A percentile compares a stretch with the other conserved stretches of the same genome.
These are phyloP conservation scores for Leucoraja ocellata DNA, from an alignment of 2,797 vertebrate genomes.

Conservation along the genomic window DNA sequence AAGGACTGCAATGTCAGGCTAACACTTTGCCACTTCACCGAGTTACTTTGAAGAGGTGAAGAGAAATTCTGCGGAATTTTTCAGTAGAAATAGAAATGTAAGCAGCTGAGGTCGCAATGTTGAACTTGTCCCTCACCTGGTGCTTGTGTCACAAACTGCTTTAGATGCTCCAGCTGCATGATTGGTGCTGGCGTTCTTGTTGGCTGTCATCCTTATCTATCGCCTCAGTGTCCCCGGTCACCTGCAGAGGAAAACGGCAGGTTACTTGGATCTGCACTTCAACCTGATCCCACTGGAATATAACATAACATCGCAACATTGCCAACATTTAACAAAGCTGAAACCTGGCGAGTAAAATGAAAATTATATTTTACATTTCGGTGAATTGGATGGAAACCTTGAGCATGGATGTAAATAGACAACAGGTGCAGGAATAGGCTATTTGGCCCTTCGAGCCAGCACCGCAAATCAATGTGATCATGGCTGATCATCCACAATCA, in stretches of 20 bases:
- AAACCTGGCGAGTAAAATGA: neutral
- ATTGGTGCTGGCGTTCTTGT: slow-evolving; percentile 83
- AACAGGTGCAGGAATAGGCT: too few species aligned
- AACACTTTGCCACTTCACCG: neutral
- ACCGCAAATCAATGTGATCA: too few species aligned
- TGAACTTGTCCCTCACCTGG: slow-evolving; percentile 69
- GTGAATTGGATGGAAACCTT: neutral
- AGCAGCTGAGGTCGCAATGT: neutral
- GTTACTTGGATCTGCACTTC: neutral
- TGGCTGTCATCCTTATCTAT: slow-evolving; percentile 91
- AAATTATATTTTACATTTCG: neutral
- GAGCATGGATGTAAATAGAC: neutral
- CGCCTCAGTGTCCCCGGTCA: slow-evolving; percentile 63
- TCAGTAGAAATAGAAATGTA: neutral
- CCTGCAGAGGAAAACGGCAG: slow-evolving; percentile 54
- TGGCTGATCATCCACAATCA: too few species aligned
- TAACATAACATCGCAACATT: neutral
- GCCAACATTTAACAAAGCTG: neutral
- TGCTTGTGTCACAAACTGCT: slow-evolving; percentile 69
- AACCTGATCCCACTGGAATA: neutral
- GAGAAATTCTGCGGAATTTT: neutral
- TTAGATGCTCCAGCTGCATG: slow-evolving; percentile 80
- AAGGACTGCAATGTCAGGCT: neutral
- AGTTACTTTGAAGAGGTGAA: neutral
- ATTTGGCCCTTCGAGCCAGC: too few species aligned